Conservation (phyloP, 2,113 vertebrate species). For the Colossoma macropomum region DNA sequence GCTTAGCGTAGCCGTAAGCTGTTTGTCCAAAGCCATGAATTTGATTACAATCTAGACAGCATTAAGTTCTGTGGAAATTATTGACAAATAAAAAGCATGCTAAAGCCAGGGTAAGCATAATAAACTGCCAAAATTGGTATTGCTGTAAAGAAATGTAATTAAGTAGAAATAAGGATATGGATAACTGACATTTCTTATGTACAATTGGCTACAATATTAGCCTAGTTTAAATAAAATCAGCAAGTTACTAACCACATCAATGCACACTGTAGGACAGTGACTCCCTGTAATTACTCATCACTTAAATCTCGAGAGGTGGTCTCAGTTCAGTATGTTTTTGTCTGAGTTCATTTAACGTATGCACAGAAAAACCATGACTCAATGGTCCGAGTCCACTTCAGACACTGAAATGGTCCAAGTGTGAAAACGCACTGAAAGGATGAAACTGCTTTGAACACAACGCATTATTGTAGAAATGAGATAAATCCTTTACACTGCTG, state of each 20-base stretch:
- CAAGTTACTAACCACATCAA: background rate
- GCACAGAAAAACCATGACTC: too few species aligned
- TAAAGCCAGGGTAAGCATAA: background rate
- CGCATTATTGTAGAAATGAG: too few species aligned
- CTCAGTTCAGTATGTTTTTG: too few species aligned
- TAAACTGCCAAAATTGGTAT: background rate
- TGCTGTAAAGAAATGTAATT: background rate
- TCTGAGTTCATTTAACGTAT: too few species aligned
- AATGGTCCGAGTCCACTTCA: too few species aligned
- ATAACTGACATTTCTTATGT: background rate
- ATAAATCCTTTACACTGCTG: too few species aligned
- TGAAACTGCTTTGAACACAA: too few species aligned
- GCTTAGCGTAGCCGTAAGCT: background rate
- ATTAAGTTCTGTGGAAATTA: background rate
- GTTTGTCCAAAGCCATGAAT: background rate
- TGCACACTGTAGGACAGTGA: background rate
- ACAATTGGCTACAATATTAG: background rate
- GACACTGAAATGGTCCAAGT: too few species aligned
- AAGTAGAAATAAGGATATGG: background rate
- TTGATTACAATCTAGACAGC: background rate
- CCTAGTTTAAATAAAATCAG: background rate
- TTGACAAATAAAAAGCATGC: background rate
- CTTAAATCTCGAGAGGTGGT: too few species aligned
- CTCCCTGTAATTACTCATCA: too few species aligned
- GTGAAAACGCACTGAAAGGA: too few species aligned